Conservation (phyloP, 30 jellyfish, hydroid and myxozoan genomes). For the Aurelia sp. region DNA sequence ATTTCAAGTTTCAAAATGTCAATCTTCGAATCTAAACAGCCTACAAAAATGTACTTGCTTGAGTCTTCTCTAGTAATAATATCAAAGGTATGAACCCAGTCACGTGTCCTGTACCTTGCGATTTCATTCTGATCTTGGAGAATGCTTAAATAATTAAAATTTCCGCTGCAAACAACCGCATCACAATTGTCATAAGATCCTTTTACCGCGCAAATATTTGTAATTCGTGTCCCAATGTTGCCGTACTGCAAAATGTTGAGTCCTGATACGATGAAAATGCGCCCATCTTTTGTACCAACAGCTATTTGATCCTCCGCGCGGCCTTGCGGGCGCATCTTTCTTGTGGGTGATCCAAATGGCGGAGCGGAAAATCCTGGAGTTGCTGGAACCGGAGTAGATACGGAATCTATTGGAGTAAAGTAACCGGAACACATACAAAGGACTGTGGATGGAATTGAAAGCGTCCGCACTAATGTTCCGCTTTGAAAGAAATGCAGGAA, state of each 20-base stretch:
- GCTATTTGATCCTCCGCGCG: constrained; percentile 87
- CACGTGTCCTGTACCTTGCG: constrained; percentile 50
- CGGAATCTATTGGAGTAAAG: constrained; percentile 57
- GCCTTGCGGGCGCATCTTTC: constrained; percentile 51
- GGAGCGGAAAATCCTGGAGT: constrained; percentile 45
- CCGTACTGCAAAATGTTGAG: constrained; percentile 65
- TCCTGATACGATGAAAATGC: constrained; percentile 64
- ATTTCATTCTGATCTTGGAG: constrained; percentile 57
- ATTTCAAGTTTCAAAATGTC: constrained; percentile 47
- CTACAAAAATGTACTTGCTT: constrained; percentile 41
- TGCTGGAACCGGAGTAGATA: constrained; percentile 50
- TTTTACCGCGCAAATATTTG: constrained; percentile 55
- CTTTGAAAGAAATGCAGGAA: constrained; percentile 78
- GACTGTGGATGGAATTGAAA: constrained; percentile 72
- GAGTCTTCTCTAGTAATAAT: constrained; percentile 52
- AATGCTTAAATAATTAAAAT: constrained; percentile 76
- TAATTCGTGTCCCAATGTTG: constrained; percentile 62
- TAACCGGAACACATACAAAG: constrained; percentile 87
- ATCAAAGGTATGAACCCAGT: constrained; percentile 89
- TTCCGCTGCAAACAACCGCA: constrained; percentile 82
- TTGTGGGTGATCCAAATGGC: constrained; percentile 39
- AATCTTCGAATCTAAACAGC: constrained; percentile 71
- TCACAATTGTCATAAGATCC: constrained; percentile 82
- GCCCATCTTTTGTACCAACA: constrained; percentile 82
- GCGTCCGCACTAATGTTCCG: constrained; percentile 71